Evolutionary conservation across 2,113 vertebrate species (phyloP).

Genomic region (Chaetops frenatus): DNA sequence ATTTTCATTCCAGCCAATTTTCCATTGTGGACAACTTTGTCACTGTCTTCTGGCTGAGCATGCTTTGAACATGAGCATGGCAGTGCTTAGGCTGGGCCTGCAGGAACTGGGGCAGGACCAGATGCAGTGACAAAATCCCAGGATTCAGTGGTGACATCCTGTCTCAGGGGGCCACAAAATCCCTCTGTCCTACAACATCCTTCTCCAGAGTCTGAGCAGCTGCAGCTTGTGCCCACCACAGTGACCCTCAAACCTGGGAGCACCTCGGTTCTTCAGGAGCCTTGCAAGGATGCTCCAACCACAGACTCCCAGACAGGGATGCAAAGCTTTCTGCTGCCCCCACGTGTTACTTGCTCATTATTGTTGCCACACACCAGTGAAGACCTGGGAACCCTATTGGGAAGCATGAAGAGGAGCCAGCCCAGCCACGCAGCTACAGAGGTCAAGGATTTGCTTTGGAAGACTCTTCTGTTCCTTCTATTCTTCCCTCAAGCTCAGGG

Average conservation of each 20-base stretch:
- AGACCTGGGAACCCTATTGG: background rate
- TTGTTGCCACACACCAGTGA: background rate
- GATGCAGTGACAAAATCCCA: background rate
- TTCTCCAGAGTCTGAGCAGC: background rate
- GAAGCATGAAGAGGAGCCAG: background rate
- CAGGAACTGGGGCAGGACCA: background rate
- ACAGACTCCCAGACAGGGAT: background rate
- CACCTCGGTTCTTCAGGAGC: background rate
- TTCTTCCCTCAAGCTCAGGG: background rate
- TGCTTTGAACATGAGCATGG: background rate
- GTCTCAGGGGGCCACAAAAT: background rate
- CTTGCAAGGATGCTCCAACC: background rate
- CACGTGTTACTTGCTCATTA: background rate
- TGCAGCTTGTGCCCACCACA: background rate
- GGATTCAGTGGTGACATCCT: background rate
- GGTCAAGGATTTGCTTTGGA: background rate
- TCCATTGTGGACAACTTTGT: background rate
- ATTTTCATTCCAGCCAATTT: background rate
- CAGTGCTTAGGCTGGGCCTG: background rate
- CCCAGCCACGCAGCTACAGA: background rate
- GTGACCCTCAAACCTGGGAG: background rate
- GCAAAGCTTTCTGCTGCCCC: conserved; percentile 49
- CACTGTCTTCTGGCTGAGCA: background rate
- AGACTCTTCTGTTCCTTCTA: background rate
- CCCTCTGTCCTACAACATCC: background rate